Percentiles rank a stretch among this genome's conserved stretches.
Evolutionary conservation across 2,113 vertebrate species (phyloP).

Genomic region (Ondatra zibethicus): DNA sequence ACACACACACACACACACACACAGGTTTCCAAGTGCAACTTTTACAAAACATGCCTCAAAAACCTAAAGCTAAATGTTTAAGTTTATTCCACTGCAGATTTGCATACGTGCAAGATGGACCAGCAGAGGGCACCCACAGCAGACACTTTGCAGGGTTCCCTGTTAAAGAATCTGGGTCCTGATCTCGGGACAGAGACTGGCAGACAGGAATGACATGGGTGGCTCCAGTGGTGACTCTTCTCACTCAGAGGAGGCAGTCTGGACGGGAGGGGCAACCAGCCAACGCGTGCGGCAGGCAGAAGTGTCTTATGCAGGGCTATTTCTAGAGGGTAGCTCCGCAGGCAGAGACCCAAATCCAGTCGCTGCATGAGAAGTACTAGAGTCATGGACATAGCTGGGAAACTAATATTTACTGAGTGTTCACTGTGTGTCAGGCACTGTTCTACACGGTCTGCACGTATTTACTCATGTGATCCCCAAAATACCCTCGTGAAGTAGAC

Average conservation of each 20-base stretch:
- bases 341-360: not conserved
- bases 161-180: not conserved
- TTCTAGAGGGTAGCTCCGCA: not conserved
- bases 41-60: slow-evolving; percentile 33
- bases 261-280: not conserved
- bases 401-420: not conserved
- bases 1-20: not conserved
- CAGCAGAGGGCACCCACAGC: slow-evolving; percentile 72
- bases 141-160: not conserved
- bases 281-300: not conserved
- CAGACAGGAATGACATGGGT: not conserved
- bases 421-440: not conserved
- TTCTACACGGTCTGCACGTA: not conserved
- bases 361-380: not conserved
- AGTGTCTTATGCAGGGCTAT: not conserved
- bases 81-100: not conserved
- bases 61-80: not conserved
- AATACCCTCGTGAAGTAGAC: not conserved
- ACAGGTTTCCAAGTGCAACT: not conserved
- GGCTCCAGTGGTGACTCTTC: not conserved
- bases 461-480: slow-evolving; percentile 24
- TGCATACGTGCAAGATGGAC: not conserved
- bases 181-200: not conserved
- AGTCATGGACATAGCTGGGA: not conserved
- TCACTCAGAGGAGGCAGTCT: not conserved